A percentile compares a stretch with the other conserved stretches of the same genome.
phyloP scores from a whole-genome alignment of 2,113 vertebrate species.

The Aegithalos caudatus region DNA sequence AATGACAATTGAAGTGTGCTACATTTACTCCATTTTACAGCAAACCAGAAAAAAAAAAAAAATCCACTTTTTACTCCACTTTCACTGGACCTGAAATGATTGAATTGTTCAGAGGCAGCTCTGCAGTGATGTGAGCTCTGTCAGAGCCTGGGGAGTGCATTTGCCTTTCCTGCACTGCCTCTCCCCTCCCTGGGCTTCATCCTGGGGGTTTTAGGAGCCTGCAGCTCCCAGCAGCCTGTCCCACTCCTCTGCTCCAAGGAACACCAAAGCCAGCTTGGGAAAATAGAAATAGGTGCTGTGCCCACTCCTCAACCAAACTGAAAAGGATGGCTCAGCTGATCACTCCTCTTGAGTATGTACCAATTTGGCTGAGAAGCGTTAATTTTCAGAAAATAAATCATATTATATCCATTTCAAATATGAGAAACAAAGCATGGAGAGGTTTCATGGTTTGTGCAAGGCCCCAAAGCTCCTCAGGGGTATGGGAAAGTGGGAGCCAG shows the following conservation, averaged over 20 bases:
- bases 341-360: background rate
- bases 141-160: background rate
- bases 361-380: background rate
- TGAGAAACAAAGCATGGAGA: background rate
- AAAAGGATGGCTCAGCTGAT: background rate
- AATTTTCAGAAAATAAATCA: background rate
- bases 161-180: background rate
- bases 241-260: background rate
- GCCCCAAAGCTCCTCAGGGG: background rate
- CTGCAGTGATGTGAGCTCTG: background rate
- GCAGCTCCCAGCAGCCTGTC: background rate
- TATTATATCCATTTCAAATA: background rate
- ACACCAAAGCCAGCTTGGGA: background rate
- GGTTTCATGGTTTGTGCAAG: background rate
- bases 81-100: background rate
- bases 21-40: background rate
- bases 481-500: background rate
- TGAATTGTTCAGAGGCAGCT: background rate
- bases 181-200: accelerated
- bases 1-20: background rate
- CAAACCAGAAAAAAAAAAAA: background rate
- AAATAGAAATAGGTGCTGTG: accelerated
- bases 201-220: accelerated
- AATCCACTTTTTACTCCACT: background rate
- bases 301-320: background rate